Evolutionary conservation across 2,113 vertebrate genomes (phyloP), one percentile per base, ranked within the genome.

Genomic region (Peucedramus taeniatus): DNA sequence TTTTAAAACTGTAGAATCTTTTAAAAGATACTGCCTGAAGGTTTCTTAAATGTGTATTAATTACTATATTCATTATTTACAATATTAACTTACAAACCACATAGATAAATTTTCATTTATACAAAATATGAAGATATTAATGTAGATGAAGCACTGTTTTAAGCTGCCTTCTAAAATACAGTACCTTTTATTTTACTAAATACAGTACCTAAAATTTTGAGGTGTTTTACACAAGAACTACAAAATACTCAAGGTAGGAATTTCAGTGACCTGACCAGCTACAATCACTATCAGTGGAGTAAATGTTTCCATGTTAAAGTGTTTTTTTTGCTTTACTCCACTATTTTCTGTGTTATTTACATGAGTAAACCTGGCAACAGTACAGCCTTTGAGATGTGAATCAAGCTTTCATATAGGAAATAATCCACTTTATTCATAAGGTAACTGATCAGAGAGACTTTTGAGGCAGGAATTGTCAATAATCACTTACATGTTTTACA

Each of bases 401-500:
- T 63, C n/a, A 89, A 56, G 15, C 21, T 91, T 69, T 87, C 28
- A 44, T 20, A 27, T 6, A 74, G 28, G 22, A 59, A 76, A 47
- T 33, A 69, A 54, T 54, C 12, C 50, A 45, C 49, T 15, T 75
- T 69, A 66, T 59, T 85, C 45, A 40, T 57, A 63, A 83, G 26
- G 7, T n/a, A 82, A 78, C 9, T 77, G 51, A 74, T 30, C 27
- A 83, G 21, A 87, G 8, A 69, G 28, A 65, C 30, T 77, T 47
- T 24, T 21, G 35, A 90, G 42, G 31, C 72, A 64, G 15, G 13
- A 76, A 51, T 1, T 42, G 7, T 78, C 60, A 87, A 49, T 50
- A 71, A 56, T 51, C 97, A 99, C 99, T 99, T 98, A 99, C 99
- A 99, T 54, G 98, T 99, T 98, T 97, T 99, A 93, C 99, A 99